Percentiles rank a stretch among this genome's conserved stretches.
Evolutionary conservation across 1,140 invertebrate species (phyloP).

Genomic region (Platyura marginata): DNA sequence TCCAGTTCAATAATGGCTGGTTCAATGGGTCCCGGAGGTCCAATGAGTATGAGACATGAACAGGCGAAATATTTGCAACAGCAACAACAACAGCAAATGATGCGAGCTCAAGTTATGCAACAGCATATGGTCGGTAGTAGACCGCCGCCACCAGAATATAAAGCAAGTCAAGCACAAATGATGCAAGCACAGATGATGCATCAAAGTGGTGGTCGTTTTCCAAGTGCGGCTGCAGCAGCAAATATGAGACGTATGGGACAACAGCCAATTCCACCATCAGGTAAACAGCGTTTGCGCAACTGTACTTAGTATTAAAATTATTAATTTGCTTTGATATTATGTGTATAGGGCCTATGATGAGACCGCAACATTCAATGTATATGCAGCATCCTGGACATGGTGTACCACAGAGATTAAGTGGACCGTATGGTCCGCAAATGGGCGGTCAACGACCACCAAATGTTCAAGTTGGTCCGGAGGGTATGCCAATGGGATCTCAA

Average conservation of each 20-base stretch:
- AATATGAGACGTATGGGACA: constrained; percentile 39
- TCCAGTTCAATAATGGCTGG: background rate
- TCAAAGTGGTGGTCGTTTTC: constrained; percentile 25
- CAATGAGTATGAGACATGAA: constrained; percentile 33
- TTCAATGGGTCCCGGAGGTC: constrained; percentile 10
- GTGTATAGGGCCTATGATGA: constrained; percentile 41
- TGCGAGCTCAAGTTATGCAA: constrained; percentile 25
- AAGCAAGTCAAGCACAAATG: constrained; percentile 40
- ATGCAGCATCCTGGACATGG: constrained; percentile 22
- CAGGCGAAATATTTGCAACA: constrained; percentile 43
- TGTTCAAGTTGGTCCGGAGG: constrained; percentile 32
- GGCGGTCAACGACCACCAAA: constrained; percentile 27
- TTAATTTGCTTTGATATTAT: background rate
- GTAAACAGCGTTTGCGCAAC: constrained; percentile 15
- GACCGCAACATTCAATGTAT: constrained; percentile 35
- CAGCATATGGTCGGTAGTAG: constrained; percentile 28
- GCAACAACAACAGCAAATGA: constrained; percentile 32
- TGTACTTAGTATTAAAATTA: background rate
- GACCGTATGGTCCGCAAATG: constrained; percentile 19
- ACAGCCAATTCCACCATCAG: constrained; percentile 46
- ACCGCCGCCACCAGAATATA: constrained; percentile 59
- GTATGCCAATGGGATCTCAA: constrained; percentile 34
- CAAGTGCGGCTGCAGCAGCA: constrained; percentile 24
- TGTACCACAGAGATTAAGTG: constrained; percentile 22
- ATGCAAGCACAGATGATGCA: constrained; percentile 29